Conservation (phyloP, 1,140 invertebrate genomes). For the Caenorhabditis latens region DNA sequence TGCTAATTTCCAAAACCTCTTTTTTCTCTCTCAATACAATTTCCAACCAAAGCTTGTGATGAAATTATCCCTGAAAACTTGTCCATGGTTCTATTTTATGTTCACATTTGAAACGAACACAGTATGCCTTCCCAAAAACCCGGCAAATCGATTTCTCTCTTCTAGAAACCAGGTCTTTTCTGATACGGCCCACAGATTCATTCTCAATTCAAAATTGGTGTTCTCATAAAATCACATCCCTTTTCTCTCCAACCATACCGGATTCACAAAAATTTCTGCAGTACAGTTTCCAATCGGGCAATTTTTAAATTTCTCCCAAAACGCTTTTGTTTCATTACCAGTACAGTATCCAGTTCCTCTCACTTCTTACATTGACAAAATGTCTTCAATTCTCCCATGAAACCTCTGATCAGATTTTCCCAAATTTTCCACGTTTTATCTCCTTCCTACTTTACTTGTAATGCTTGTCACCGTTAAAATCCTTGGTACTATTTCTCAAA, state of each 20-base stretch:
- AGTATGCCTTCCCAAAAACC: neutral
- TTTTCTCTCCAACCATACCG: too few relatives aligned
- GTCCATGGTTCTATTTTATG: neutral
- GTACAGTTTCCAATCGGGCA: too few relatives aligned
- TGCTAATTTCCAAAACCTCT: neutral
- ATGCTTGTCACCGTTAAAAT: neutral
- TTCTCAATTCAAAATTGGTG: constrained; percentile 1
- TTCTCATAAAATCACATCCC: constrained; percentile 12
- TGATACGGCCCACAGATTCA: neutral
- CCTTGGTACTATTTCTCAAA: too few relatives aligned
- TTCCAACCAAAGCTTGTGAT: constrained; percentile 33
- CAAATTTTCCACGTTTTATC: too few relatives aligned
- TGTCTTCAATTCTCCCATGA: neutral
- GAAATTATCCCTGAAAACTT: constrained; percentile 45
- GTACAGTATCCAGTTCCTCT: too few relatives aligned
- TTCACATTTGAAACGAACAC: neutral
- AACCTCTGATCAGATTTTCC: neutral
- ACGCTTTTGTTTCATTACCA: too few relatives aligned
- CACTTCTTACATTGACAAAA: too few relatives aligned
- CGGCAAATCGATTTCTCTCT: neutral
- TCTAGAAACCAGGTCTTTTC: constrained; percentile 15
- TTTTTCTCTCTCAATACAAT: neutral
- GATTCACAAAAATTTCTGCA: too few relatives aligned
- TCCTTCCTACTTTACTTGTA: neutral
- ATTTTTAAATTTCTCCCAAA: too few relatives aligned